Evolutionary conservation across 2,888 invertebrate genomes (phyloP).

Genomic region (Hemicrepidius hirtus): DNA sequence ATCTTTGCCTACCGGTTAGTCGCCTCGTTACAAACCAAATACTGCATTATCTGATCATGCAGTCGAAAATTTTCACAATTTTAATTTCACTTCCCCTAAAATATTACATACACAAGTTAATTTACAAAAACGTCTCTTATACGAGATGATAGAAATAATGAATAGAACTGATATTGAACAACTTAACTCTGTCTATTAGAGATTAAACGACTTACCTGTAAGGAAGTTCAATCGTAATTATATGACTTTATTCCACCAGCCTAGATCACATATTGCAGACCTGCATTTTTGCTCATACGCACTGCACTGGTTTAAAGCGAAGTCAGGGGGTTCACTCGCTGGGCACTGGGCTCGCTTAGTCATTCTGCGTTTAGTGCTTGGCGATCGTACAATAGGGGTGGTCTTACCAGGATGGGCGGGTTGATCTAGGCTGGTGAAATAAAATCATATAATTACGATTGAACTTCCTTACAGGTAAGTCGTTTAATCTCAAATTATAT

Average conservation of each 20-base stretch:
- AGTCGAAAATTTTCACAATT: too few relatives aligned
- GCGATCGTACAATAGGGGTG: not conserved
- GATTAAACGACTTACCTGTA: conserved; percentile 3
- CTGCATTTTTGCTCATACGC: not conserved
- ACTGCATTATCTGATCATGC: too few relatives aligned
- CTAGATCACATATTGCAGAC: not conserved
- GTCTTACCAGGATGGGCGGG: not conserved
- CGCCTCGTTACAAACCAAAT: too few relatives aligned
- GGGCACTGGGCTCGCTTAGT: not conserved
- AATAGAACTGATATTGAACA: too few relatives aligned
- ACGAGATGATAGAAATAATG: too few relatives aligned
- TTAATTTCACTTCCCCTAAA: too few relatives aligned
- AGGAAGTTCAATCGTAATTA: conserved; percentile 2
- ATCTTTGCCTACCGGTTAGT: too few relatives aligned
- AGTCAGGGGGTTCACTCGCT: not conserved
- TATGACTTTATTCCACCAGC: not conserved
- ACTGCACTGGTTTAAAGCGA: not conserved
- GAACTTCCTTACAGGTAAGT: too few relatives aligned
- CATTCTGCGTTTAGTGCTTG: not conserved
- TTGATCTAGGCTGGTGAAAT: not conserved
- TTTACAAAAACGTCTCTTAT: too few relatives aligned
- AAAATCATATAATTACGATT: not conserved
- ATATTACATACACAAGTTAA: too few relatives aligned
- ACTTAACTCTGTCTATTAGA: too few relatives aligned
- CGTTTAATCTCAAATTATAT: not conserved